A percentile compares a stretch with the other conserved stretches of the same genome.
These are phyloP conservation scores for Ethmia dodecea DNA, from an alignment of 2,888 invertebrate genomes.

Conservation along the genomic window DNA sequence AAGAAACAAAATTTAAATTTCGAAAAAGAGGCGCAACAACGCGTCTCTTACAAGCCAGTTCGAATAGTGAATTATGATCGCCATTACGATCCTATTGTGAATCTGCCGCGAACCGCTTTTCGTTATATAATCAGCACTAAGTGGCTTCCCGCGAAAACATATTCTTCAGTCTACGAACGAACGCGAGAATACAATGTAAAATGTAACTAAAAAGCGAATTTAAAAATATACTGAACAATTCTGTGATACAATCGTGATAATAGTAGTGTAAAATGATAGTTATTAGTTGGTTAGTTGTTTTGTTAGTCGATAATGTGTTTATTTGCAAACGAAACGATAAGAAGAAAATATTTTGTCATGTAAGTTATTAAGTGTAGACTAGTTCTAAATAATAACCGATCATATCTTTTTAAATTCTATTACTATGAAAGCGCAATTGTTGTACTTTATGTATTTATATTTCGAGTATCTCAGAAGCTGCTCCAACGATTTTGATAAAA, in stretches of 20 bases:
- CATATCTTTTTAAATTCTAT: too few species aligned
- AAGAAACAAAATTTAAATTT: too few species aligned
- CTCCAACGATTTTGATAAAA: too few species aligned
- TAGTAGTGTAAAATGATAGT: conserved; percentile 52
- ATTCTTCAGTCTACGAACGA: conserved; percentile 1
- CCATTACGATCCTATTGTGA: conserved; percentile 22
- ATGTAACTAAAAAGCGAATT: conserved; percentile 17
- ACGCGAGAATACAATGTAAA: conserved; percentile 3
- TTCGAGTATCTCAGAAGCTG: too few species aligned
- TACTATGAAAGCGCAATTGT: too few species aligned
- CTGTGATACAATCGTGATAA: conserved; percentile 62
- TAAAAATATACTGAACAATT: conserved; percentile 19
- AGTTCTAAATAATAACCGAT: too few species aligned
- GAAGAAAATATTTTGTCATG: conserved; percentile 25
- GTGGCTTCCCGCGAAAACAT: background rate
- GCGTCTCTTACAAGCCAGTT: too few species aligned
- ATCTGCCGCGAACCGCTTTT: conserved; percentile 37
- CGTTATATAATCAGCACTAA: conserved; percentile 33
- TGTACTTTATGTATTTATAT: too few species aligned
- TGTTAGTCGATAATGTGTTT: conserved; percentile 35
- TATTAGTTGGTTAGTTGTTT: conserved; percentile 47
- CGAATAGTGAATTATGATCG: conserved; percentile 1
- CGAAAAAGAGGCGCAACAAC: too few species aligned
- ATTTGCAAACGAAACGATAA: conserved; percentile 31
- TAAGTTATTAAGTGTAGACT: too few species aligned